phyloP scores from a whole-genome alignment of 2,113 vertebrate genomes.

The Tretioscincus oriximinensis region DNA sequence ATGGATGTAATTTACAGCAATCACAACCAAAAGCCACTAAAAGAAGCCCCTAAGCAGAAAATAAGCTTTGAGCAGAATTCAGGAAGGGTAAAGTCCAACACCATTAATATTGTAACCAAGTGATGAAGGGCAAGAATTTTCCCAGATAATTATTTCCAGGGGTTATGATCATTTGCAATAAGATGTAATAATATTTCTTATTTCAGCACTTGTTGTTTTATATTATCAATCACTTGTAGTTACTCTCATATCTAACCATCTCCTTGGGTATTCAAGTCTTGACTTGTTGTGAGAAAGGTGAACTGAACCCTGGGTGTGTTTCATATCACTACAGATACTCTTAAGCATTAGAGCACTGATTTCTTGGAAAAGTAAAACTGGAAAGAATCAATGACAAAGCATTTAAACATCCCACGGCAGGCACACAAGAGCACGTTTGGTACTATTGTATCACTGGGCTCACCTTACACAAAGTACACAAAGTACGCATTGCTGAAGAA shows the following conservation, averaged over 20 bases:
- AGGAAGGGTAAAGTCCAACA: neutral
- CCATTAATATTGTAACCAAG: neutral
- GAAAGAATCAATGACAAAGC: neutral
- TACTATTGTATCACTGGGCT: neutral
- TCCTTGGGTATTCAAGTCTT: neutral
- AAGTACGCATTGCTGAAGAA: neutral
- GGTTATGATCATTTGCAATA: neutral
- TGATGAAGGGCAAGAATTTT: conserved; percentile 35
- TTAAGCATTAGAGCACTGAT: neutral
- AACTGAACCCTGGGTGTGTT: neutral
- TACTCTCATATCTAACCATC: neutral
- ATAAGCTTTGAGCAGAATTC: neutral
- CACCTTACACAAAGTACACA: neutral
- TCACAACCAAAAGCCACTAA: neutral
- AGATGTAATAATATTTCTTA: neutral
- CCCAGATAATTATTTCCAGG: neutral
- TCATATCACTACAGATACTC: neutral
- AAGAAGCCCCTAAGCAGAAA: too few relatives aligned
- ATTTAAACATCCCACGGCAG: neutral
- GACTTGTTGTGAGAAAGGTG: neutral
- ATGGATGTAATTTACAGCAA: too few relatives aligned
- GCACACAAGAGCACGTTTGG: neutral
- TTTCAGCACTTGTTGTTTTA: neutral
- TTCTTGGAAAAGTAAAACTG: conserved; percentile 32
- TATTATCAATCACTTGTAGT: neutral